Conservation (phyloP, 1,140 invertebrate genomes). For the Argopecten irradians region DNA sequence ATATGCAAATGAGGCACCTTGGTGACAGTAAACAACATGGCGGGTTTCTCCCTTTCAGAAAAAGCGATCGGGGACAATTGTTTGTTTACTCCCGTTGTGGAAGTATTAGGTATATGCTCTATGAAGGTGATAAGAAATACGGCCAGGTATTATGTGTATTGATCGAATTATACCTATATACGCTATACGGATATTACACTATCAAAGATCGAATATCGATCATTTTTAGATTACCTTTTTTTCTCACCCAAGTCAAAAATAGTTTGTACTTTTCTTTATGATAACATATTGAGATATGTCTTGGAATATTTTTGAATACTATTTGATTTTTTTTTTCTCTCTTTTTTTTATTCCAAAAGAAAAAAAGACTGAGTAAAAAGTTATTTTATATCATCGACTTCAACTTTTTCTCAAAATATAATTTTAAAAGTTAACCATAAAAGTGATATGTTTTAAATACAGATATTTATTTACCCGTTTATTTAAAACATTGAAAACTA, state of each 20-base stretch:
- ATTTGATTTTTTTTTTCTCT: no score
- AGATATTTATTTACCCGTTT: no score
- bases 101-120: neutral
- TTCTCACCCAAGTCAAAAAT: neutral
- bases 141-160: neutral
- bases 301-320: no score
- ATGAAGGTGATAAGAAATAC: neutral
- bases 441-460: no score
- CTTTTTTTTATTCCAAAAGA: no score
- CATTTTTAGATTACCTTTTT: neutral
- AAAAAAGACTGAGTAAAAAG: no score
- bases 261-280: neutral
- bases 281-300: no score
- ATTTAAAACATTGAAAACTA: no score
- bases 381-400: no score
- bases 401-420: no score
- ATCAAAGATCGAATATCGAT: neutral
- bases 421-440: no score
- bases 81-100: slow-evolving; percentile 6
- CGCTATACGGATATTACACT: neutral
- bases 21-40: slow-evolving; percentile 53
- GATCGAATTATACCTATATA: neutral
- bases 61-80: slow-evolving; percentile 20
- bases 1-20: slow-evolving; percentile 56
- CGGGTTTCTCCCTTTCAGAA: slow-evolving; percentile 25